A percentile compares a stretch with the other conserved stretches of the same genome.
Conservation (phyloP, 2,797 vertebrate genomes). For the Tolypeutes matacus region DNA sequence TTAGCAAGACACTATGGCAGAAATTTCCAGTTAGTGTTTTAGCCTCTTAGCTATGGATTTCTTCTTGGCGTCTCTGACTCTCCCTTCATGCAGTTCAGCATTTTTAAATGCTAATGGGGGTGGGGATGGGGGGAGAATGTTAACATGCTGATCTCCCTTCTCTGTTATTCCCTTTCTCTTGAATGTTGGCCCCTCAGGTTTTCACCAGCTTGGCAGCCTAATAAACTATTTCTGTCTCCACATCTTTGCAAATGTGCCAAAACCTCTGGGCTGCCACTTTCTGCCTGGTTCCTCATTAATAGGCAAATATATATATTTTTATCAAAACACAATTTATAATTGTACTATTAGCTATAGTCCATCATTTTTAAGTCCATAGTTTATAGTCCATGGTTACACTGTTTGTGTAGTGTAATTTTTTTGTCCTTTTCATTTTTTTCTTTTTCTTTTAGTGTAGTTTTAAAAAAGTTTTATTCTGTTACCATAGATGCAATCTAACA, state of each 20-base stretch:
- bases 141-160: constrained; percentile 24
- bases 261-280: neutral
- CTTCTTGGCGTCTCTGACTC: constrained; percentile 6
- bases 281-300: neutral
- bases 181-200: constrained; percentile 6
- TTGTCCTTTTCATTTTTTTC: too few relatives aligned
- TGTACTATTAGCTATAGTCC: too few relatives aligned
- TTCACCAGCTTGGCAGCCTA: neutral
- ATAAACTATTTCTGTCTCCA: constrained; percentile 29
- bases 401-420: too few relatives aligned
- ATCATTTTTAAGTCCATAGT: too few relatives aligned
- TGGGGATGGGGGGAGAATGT: neutral
- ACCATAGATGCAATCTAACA: too few relatives aligned
- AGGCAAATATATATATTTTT: neutral
- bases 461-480: too few relatives aligned
- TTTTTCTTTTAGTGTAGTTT: too few relatives aligned
- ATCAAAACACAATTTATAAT: too few relatives aligned
- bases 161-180: constrained; percentile 27
- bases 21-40: constrained; percentile 32
- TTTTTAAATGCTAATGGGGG: constrained; percentile 46
- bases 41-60: neutral
- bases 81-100: neutral
- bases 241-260: neutral
- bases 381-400: too few relatives aligned
- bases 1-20: neutral